Evolutionary conservation across 1,140 invertebrate genomes (phyloP).

Genomic region (Helicoverpa zea): DNA sequence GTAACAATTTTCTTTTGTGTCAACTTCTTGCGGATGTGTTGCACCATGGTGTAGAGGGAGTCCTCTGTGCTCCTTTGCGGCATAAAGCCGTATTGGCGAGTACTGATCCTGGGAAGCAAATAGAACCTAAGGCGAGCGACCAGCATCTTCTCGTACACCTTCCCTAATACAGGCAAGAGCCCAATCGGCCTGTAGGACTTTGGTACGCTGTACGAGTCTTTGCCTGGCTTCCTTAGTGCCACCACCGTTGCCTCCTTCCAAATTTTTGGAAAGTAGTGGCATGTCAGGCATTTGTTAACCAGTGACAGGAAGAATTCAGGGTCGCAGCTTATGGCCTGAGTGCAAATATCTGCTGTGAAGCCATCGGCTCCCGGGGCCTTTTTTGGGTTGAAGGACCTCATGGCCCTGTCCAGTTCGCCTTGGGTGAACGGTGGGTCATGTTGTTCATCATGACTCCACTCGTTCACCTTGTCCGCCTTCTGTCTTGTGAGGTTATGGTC

Average conservation of each 20-base stretch:
- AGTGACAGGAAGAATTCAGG: conserved; percentile 1
- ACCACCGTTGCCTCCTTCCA: conserved; percentile 52
- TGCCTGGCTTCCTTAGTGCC: conserved; percentile 44
- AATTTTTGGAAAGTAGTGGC: conserved; percentile 13
- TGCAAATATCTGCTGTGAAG: conserved; percentile 40
- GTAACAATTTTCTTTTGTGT: conserved; percentile 22
- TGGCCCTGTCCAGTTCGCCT: background rate
- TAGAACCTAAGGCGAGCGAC: conserved; percentile 43
- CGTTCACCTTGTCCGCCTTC: conserved; percentile 18
- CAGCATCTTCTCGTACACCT: conserved; percentile 53
- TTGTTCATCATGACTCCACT: background rate
- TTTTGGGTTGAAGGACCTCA: conserved; percentile 48
- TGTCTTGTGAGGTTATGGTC: conserved; percentile 28
- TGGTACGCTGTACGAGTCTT: conserved; percentile 30
- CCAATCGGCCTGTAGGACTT: conserved; percentile 52
- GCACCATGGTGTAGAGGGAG: conserved; percentile 52
- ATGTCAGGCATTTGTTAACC: conserved; percentile 18
- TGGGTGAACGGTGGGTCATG: conserved; percentile 49
- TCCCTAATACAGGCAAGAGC: conserved; percentile 49
- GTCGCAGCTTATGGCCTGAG: background rate
- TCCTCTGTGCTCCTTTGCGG: conserved; percentile 52
- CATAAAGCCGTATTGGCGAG: conserved; percentile 52
- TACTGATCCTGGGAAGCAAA: conserved; percentile 19
- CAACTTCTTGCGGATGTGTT: background rate
- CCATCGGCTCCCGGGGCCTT: conserved; percentile 50